Evolutionary conservation across 2,797 vertebrate genomes (phyloP).

Genomic region (Anas acuta): DNA sequence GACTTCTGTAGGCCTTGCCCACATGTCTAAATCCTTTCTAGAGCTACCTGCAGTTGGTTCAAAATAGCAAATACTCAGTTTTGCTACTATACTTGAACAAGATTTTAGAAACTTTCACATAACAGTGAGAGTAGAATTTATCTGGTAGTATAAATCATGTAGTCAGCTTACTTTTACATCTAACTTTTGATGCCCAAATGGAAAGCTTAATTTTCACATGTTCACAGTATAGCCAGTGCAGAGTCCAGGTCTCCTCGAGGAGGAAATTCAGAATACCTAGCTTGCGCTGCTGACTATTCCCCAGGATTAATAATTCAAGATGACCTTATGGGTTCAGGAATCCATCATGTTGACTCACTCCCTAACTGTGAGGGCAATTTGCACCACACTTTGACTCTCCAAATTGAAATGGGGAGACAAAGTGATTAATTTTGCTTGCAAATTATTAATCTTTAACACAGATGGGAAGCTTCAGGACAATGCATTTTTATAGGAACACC

Average conservation of each 20-base stretch:
- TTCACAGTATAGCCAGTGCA: background rate
- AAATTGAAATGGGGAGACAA: background rate
- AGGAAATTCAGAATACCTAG: background rate
- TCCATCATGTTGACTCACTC: background rate
- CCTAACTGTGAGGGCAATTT: background rate
- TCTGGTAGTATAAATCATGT: background rate
- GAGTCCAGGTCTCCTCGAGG: background rate
- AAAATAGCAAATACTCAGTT: background rate
- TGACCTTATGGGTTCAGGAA: background rate
- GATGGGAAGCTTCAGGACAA: background rate
- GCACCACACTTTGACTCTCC: background rate
- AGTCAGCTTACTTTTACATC: background rate
- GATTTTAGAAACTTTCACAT: background rate
- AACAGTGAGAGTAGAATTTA: background rate
- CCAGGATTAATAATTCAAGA: constrained; percentile 26
- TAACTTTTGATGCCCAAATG: background rate
- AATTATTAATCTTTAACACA: background rate
- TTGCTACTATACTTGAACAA: background rate
- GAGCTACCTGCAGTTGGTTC: background rate
- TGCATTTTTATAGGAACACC: background rate
- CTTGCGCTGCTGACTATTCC: background rate
- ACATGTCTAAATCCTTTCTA: background rate
- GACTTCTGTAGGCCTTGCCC: background rate
- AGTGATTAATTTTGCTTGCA: background rate
- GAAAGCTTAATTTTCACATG: background rate